Evolutionary conservation across 1,140 invertebrate species (phyloP).

Genomic region (Muscidifurax raptorellus): DNA sequence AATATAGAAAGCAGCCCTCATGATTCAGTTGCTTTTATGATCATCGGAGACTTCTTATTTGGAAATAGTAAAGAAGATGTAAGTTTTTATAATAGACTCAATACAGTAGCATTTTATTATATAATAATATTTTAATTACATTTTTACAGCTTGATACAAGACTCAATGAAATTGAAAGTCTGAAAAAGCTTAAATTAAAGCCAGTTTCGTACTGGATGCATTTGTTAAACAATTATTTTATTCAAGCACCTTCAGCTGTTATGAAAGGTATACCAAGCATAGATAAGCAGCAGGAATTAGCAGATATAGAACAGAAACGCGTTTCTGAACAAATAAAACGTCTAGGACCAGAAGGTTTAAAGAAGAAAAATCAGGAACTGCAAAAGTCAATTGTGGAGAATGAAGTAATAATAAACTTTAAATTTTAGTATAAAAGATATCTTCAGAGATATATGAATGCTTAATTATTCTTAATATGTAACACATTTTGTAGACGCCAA

Average conservation of each 20-base stretch:
- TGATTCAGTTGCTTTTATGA: conserved; percentile 83
- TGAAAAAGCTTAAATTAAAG: conserved; percentile 81
- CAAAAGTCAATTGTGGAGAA: conserved; percentile 84
- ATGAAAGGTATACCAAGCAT: conserved; percentile 78
- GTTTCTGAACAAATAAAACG: conserved; percentile 79
- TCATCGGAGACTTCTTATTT: conserved; percentile 90
- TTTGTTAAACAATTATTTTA: conserved; percentile 84
- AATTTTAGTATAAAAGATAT: conserved; percentile 20
- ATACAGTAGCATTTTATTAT: conserved; percentile 23
- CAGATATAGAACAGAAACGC: conserved; percentile 81
- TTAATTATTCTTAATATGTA: conserved; percentile 22
- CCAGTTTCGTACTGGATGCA: conserved; percentile 83
- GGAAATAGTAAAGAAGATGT: conserved; percentile 85
- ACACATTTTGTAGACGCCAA: conserved; percentile 74
- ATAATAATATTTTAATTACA: conserved; percentile 48
- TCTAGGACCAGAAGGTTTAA: conserved; percentile 83
- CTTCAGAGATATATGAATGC: conserved; percentile 7
- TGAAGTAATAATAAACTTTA: conserved; percentile 77
- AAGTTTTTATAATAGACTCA: conserved; percentile 68
- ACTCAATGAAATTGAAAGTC: conserved; percentile 82
- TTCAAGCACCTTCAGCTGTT: conserved; percentile 76
- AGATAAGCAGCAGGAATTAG: conserved; percentile 78
- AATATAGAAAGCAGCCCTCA: conserved; percentile 86
- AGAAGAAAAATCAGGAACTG: conserved; percentile 79
- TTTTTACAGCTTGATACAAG: conserved; percentile 81